Evolutionary conservation across 2,888 invertebrate species (phyloP).

Genomic region (Chromoteleia sp.): DNA sequence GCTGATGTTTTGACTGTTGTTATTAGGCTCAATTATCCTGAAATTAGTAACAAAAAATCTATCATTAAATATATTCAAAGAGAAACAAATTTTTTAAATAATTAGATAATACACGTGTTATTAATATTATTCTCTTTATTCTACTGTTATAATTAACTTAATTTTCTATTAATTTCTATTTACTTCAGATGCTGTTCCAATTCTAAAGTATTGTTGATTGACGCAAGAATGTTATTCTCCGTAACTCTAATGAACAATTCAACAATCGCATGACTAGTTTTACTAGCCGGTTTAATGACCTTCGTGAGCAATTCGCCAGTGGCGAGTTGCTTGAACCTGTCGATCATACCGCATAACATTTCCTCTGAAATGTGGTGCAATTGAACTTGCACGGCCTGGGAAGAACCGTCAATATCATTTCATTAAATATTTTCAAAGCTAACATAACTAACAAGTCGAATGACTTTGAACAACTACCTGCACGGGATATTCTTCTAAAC

Average conservation of each 20-base stretch:
- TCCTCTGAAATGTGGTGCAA: constrained; percentile 86
- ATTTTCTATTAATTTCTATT: neutral
- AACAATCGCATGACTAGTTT: constrained; percentile 83
- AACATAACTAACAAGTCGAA: too few relatives aligned
- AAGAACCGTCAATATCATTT: constrained; percentile 16
- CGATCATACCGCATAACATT: constrained; percentile 78
- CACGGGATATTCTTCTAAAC: constrained; percentile 83
- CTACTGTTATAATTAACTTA: too few relatives aligned
- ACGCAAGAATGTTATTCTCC: constrained; percentile 88
- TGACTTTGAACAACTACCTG: constrained; percentile 79
- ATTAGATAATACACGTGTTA: neutral
- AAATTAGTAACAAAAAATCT: too few relatives aligned
- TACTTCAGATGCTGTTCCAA: constrained; percentile 85
- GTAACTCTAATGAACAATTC: constrained; percentile 90
- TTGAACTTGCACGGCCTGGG: constrained; percentile 86
- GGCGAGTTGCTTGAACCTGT: constrained; percentile 82
- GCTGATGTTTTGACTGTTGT: neutral
- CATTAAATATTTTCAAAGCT: too few relatives aligned
- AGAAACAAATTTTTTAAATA: neutral
- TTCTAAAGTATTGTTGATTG: constrained; percentile 89
- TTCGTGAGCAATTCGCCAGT: constrained; percentile 87
- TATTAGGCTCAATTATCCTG: constrained; percentile 53
- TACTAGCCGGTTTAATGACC: constrained; percentile 77
- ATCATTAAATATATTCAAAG: too few relatives aligned
- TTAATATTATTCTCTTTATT: too few relatives aligned